Conservation (phyloP, 2,113 vertebrate genomes). For the Thamnophis sirtalis region DNA sequence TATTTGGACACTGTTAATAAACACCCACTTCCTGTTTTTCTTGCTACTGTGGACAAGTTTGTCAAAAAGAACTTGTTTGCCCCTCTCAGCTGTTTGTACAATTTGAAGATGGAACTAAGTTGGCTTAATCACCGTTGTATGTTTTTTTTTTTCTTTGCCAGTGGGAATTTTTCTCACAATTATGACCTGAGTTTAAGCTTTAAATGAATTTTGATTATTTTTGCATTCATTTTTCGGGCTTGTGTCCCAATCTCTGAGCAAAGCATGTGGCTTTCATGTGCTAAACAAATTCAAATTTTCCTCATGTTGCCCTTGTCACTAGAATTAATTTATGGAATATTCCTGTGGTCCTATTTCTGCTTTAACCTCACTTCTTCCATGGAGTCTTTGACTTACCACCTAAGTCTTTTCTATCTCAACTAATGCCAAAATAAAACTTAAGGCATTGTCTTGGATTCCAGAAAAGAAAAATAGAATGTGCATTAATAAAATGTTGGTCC, state of each 20-base stretch:
- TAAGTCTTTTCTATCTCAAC: background rate
- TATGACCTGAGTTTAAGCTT: constrained; percentile 32
- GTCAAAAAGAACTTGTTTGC: constrained; percentile 68
- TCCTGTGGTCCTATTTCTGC: too few species aligned
- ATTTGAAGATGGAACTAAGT: constrained; percentile 47
- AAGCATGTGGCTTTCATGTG: background rate
- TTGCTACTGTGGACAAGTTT: constrained; percentile 75
- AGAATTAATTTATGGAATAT: background rate
- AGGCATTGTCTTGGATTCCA: too few species aligned
- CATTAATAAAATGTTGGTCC: background rate
- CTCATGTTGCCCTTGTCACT: background rate
- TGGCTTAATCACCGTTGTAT: constrained; percentile 43
- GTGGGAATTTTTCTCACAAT: constrained; percentile 56
- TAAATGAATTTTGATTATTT: background rate
- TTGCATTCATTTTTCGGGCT: background rate
- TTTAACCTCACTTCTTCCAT: background rate
- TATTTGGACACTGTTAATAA: constrained; percentile 80
- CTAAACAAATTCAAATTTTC: background rate
- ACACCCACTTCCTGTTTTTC: constrained; percentile 78
- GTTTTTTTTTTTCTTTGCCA: constrained; percentile 50
- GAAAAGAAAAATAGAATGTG: background rate
- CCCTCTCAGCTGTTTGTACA: constrained; percentile 52
- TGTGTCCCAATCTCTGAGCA: background rate
- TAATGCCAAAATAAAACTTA: background rate
- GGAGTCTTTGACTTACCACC: background rate